These are phyloP conservation scores for Myripristis jacobus DNA, from an alignment of 2,797 vertebrate species.

Conservation along the genomic window DNA sequence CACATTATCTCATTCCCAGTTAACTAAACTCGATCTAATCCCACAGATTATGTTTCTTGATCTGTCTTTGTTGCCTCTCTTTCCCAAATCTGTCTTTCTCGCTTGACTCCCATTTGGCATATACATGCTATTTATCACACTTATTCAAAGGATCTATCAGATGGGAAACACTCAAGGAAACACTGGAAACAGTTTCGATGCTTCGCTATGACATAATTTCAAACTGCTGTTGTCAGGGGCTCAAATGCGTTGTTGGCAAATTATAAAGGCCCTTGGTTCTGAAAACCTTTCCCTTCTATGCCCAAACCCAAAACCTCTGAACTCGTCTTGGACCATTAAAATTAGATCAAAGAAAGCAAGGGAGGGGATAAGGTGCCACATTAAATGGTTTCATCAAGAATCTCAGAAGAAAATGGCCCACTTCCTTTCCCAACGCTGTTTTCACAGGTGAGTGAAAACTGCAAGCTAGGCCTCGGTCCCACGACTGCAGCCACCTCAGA, in stretches of 20 bases:
- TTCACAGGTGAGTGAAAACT: constrained; percentile 87
- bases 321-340: constrained; percentile 66
- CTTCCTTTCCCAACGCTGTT: constrained; percentile 82
- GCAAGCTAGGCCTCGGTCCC: constrained; percentile 80
- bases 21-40: constrained; percentile 31
- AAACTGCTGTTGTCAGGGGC: constrained; percentile 14
- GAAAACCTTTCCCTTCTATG: constrained; percentile 19
- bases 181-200: constrained; percentile 8
- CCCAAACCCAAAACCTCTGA: constrained; percentile 53
- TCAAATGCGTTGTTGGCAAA: constrained; percentile 35
- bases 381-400: constrained; percentile 70
- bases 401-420: constrained; percentile 75
- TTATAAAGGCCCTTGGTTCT: constrained; percentile 27
- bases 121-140: constrained; percentile 36
- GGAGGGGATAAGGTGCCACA: constrained; percentile 36
- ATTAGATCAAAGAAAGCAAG: constrained; percentile 70
- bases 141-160: constrained; percentile 4
- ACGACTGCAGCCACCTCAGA: constrained; percentile 73
- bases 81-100: constrained; percentile 19
- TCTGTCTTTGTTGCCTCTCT: constrained; percentile 20
- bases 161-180: constrained; percentile 14
- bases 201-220: constrained; percentile 57
- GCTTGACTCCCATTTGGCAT: constrained; percentile 1
- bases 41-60: constrained; percentile 14
- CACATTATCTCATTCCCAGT: constrained; percentile 52